Evolutionary conservation across 2,888 invertebrate genomes (phyloP).

Genomic region (Dioctria rufipes): DNA sequence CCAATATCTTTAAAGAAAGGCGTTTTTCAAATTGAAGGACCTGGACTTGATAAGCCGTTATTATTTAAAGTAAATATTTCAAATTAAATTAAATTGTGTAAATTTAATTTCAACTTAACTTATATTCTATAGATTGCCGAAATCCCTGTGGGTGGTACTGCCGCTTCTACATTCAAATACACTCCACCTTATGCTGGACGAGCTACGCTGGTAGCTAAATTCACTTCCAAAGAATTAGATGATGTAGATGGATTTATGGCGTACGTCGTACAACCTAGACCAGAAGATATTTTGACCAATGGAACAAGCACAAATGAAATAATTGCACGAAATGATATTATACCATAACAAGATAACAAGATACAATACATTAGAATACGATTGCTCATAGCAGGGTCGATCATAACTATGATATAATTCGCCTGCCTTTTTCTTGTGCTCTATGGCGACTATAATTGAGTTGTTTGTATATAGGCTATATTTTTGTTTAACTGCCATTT

Average conservation of each 20-base stretch:
- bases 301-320: slow-evolving; percentile 65
- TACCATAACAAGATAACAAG: slow-evolving; percentile 61
- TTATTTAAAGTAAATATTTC: slow-evolving; percentile 76
- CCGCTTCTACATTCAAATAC: slow-evolving; percentile 82
- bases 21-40: slow-evolving; percentile 86
- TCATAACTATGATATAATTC: background rate
- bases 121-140: slow-evolving; percentile 65
- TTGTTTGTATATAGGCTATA: slow-evolving; percentile 4
- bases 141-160: slow-evolving; percentile 78
- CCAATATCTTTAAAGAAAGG: slow-evolving; percentile 84
- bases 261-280: slow-evolving; percentile 76
- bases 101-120: background rate
- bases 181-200: slow-evolving; percentile 85
- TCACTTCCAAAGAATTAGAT: slow-evolving; percentile 87
- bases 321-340: slow-evolving; percentile 68
- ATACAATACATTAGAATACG: background rate
- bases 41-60: slow-evolving; percentile 82
- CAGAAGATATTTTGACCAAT: slow-evolving; percentile 67
- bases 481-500: slow-evolving; percentile 41
- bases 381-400: background rate
- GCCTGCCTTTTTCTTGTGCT: background rate
- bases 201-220: slow-evolving; percentile 89
- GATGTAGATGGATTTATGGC: slow-evolving; percentile 92
- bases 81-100: background rate
- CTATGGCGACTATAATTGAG: background rate